Base-by-base conservation (phyloP, 2,797 vertebrate species). In the Taenioides sp. region DNA sequence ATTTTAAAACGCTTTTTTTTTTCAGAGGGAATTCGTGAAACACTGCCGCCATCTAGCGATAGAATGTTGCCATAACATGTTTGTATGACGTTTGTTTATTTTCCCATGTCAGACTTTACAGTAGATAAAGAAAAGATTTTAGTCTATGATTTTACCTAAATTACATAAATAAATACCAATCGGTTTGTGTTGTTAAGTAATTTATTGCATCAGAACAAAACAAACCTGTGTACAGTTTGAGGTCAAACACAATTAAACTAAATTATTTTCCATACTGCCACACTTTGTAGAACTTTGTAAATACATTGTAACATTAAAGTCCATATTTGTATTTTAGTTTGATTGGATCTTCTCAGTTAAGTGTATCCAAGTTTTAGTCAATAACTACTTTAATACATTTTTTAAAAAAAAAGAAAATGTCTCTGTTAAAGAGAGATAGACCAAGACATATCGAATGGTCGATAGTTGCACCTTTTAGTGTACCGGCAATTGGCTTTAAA, bases 121-220 rank as follows among this genome's bases (percentile, higher is more conserved):
- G 34, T 9, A 37, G 9, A 10, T 10, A 37, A 37, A 37, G 34
- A 2, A 37, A 37, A 7, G 9, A 37, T 37, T 10, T 37, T 37
- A 37, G 9, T 37, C 1, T n/a, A 34, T 4, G 2, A 31, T 20
- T 31, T 31, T 0, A 34, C 7, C 10, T 43, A 43, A 34, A 34
- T 34, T 34, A 34, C 34, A 34, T 7, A 43, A 43, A 43, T 43
- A 47, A n/a, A 67, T 17, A 5, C n/a, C 55, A 58, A 16, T 4
- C 25, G 5, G 16, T 31, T 14, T 22, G n/a, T 55, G 43, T 65
- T 72, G 65, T 73, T 64, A 76, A 70, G 78, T 70, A 82, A 84
- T 80, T 77, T 84, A 92, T 93, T 93, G 83, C 70, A 81, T 78
- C 69, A 73, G 67, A 69, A 28, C 25, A 75, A 73, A 2, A 18